These are phyloP conservation scores for Artemia sinica DNA, from an alignment of 2,888 invertebrate species.

Conservation along the genomic window DNA sequence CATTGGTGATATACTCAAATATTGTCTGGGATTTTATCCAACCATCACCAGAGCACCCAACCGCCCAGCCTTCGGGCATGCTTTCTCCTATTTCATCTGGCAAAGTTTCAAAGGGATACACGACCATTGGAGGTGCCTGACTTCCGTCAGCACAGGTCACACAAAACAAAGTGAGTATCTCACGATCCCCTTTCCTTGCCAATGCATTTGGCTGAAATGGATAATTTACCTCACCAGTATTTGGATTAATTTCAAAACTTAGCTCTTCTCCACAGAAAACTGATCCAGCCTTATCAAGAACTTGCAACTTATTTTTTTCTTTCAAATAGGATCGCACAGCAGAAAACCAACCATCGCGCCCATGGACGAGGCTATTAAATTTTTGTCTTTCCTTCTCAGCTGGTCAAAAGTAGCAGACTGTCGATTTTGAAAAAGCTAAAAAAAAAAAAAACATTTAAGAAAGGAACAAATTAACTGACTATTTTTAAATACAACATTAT, in stretches of 20 bases:
- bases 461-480: too few relatives aligned
- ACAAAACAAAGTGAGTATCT: slow-evolving; percentile 2
- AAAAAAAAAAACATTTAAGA: not conserved
- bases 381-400: slow-evolving; percentile 6
- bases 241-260: slow-evolving; percentile 7
- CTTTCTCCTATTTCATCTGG: slow-evolving; percentile 8
- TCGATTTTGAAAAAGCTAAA: slow-evolving; percentile 10
- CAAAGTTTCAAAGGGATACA: slow-evolving; percentile 2
- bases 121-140: not conserved
- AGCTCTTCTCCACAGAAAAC: not conserved
- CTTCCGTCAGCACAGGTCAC: not conserved
- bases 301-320: not conserved
- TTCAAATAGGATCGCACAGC: slow-evolving; percentile 9
- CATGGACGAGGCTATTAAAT: slow-evolving; percentile 1
- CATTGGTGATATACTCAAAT: not conserved
- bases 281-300: not conserved
- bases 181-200: not conserved
- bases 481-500: too few relatives aligned
- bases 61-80: not conserved
- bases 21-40: slow-evolving; percentile 9
- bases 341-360: not conserved
- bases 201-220: slow-evolving; percentile 4
- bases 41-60: slow-evolving; percentile 5
- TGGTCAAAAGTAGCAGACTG: not conserved
- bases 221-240: not conserved